Percentiles rank a stretch among this genome's conserved stretches.
These are phyloP conservation scores for Phainopepla nitens DNA, from an alignment of 2,113 vertebrate genomes.

Conservation along the genomic window DNA sequence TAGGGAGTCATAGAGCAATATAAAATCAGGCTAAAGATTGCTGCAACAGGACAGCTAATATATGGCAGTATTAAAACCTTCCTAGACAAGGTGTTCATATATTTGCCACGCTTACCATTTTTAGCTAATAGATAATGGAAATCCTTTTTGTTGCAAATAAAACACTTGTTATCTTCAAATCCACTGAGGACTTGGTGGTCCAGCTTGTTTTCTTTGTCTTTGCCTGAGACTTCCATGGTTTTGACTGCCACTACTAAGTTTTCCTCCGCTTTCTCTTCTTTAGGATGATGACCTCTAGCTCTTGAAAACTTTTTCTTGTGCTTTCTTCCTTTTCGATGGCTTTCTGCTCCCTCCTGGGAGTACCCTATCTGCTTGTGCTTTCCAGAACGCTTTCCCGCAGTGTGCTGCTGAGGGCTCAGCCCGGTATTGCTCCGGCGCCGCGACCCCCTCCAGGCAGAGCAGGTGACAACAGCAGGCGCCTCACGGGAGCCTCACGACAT, in stretches of 20 bases:
- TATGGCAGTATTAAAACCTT: neutral
- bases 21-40: neutral
- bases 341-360: neutral
- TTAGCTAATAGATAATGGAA: neutral
- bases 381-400: neutral
- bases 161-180: neutral
- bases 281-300: neutral
- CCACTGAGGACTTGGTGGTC: neutral
- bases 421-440: fast-evolving
- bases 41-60: neutral
- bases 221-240: neutral
- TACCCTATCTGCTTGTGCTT: neutral
- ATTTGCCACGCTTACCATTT: neutral
- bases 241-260: neutral
- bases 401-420: fast-evolving
- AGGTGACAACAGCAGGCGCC: neutral
- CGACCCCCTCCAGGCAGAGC: neutral
- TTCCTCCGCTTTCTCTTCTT: neutral
- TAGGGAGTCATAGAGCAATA: neutral
- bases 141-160: neutral
- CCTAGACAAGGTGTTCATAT: neutral
- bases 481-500: fast-evolving
- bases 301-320: neutral
- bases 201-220: neutral
- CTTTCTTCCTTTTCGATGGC: neutral